Evolutionary conservation across 2,888 invertebrate species (phyloP), one percentile per base, ranked within the genome.

Genomic region (Schrankia costaestrigalis): DNA sequence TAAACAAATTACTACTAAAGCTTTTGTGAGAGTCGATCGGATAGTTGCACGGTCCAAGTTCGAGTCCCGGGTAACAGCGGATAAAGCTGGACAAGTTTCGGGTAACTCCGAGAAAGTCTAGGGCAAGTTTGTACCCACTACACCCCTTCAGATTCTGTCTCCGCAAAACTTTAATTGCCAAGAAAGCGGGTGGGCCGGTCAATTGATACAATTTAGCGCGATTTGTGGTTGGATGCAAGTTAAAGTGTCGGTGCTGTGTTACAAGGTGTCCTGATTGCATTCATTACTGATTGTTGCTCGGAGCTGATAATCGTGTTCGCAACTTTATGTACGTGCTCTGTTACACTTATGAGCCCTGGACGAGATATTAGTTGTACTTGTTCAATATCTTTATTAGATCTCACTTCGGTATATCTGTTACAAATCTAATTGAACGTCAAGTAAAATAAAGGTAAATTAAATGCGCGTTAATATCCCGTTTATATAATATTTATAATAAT

Each of bases 1-100:
- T 73, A 71, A 73, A 71, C 69, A 77, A 81, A 80, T 80, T 76
- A 78, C 72, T 71, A 60, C 71, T 64, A 70, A 74, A 73, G 74
- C 75, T 78, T 73, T 73, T 68, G 76, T 63, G 68, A 61, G 69
- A 68, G 63, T 64, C 70, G 75, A 77, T 74, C 71, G 70, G 62
- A 63, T 71, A 73, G 73, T 78, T 70, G 54, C 64, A 39, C 50
- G 51, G 46, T 35, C 50, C 43, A 45, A 58, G 53, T 51, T 56
- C 47, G 49, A 40, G 50, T 51, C 45, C 53, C 31, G 49, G 39
- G 44, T 52, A 43, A 49, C 46, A 36, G 37, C 41, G 71, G 64
- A 63, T 67, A 71, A 74, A 69, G 69, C 71, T 62, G 69, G 60
- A 56, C 67, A 71, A 77, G 63, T 78, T 74, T 66, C 45, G 60